These are phyloP conservation scores for Sesamia nonagrioides DNA, from an alignment of 1,140 invertebrate species.

Conservation along the genomic window DNA sequence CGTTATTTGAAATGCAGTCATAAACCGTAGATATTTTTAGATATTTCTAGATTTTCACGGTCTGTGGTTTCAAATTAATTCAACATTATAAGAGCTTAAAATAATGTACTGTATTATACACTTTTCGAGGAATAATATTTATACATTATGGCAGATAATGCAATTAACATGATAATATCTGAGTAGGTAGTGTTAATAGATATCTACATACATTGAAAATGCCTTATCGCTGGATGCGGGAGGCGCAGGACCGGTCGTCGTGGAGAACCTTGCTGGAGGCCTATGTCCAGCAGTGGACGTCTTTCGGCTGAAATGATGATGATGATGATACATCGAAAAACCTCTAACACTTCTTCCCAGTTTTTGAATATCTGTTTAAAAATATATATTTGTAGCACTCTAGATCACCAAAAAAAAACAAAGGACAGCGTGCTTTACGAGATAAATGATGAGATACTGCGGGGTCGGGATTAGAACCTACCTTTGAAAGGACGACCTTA, in stretches of 20 bases:
- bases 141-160: too few relatives aligned
- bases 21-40: background rate
- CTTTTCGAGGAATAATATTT: too few relatives aligned
- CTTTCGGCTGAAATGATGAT: too few relatives aligned
- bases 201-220: too few relatives aligned
- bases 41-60: background rate
- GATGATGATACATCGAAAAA: too few relatives aligned
- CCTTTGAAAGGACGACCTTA: conserved; percentile 36
- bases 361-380: background rate
- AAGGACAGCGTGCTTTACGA: conserved; percentile 12
- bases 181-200: too few relatives aligned
- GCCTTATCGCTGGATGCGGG: too few relatives aligned
- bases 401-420: conserved; percentile 7
- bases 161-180: too few relatives aligned
- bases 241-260: too few relatives aligned
- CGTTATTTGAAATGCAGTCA: background rate
- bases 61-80: background rate
- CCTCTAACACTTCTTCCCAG: background rate
- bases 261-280: too few relatives aligned
- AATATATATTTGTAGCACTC: conserved; percentile 4
- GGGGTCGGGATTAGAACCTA: conserved; percentile 30
- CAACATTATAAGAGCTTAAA: background rate
- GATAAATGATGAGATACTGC: conserved; percentile 41
- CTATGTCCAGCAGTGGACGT: too few relatives aligned
- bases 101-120: too few relatives aligned